Conservation (phyloP, 1,140 invertebrate genomes). For the Drosophila arawakana region DNA sequence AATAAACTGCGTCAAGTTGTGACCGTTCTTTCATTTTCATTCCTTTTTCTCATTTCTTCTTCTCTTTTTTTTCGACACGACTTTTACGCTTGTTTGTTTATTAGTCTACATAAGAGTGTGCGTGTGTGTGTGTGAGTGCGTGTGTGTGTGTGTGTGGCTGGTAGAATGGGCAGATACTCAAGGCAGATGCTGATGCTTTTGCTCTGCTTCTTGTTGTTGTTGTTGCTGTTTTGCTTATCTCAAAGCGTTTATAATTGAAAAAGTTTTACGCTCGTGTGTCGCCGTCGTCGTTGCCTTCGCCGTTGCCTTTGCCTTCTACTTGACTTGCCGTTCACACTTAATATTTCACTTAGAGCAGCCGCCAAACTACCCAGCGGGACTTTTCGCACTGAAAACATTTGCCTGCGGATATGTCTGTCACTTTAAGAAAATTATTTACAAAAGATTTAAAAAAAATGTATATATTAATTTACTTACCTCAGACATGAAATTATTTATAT, state of each 20-base stretch:
- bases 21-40: constrained; percentile 10
- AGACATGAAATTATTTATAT: too few species aligned
- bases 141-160: background rate
- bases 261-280: constrained; percentile 62
- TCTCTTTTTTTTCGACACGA: constrained; percentile 7
- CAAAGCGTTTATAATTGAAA: constrained; percentile 72
- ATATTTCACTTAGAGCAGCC: constrained; percentile 54
- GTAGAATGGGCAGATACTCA: constrained; percentile 9
- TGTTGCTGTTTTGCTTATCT: constrained; percentile 45
- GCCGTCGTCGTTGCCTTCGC: constrained; percentile 19
- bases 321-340: constrained; percentile 68
- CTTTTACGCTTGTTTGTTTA: constrained; percentile 21
- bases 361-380: background rate
- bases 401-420: too few species aligned
- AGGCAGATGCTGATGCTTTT: constrained; percentile 19
- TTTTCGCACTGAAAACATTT: too few species aligned
- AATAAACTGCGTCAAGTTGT: constrained; percentile 46
- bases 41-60: constrained; percentile 2
- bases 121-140: background rate
- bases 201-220: constrained; percentile 13
- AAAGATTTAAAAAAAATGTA: too few species aligned
- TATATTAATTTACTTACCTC: too few species aligned
- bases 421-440: too few species aligned
- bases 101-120: background rate
- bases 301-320: constrained; percentile 47